Evolutionary conservation across 2,888 invertebrate species (phyloP), one percentile per base, ranked within the genome.

Genomic region (Dolichopus griseipennis): DNA sequence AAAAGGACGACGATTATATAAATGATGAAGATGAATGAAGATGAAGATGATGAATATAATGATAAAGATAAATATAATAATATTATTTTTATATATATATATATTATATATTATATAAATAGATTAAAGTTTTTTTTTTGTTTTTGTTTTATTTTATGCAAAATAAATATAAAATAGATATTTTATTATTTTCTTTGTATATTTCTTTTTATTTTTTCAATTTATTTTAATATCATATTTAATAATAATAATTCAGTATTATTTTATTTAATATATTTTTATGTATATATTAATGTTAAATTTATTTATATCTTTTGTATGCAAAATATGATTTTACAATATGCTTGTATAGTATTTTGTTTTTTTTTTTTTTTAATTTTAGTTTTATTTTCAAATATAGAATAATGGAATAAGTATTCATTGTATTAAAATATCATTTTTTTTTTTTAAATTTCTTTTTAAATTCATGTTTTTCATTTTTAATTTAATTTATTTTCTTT

Each of bases 151-250:
- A 18, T 52, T 52, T 12, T 52, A 52, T 52, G 52, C 52, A 52
- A 52, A 52, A 52, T 52, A 52, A 52, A 52, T 52, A 52, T 52
- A 52, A 52, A 52, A 52, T 52, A 52, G 52, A 52, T 52, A 52
- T 52, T 52, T 52, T 52, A 18, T 37, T 37, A 37, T 37, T 34
- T 10, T 37, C 8, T 37, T 37, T 37, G 8, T 37, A 52, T 52
- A 18, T 52, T 52, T 18, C 5, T 18, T 52, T 2, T 12, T 52
- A 18, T 18, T 52, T 52, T 52, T 18, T 52, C 9, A 15, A 18
- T 52, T 18, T 18, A 52, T 52, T 41, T 2, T 41, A 41, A 12
- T 41, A 41, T 27, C n/a, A n/a, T n/a, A n/a, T n/a, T n/a, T 41
- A 41, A 41, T 41, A 41, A 12, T 41, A 9, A 12, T 41, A 6